Conservation (phyloP, 2,113 vertebrate genomes). For the Morone chrysops region DNA sequence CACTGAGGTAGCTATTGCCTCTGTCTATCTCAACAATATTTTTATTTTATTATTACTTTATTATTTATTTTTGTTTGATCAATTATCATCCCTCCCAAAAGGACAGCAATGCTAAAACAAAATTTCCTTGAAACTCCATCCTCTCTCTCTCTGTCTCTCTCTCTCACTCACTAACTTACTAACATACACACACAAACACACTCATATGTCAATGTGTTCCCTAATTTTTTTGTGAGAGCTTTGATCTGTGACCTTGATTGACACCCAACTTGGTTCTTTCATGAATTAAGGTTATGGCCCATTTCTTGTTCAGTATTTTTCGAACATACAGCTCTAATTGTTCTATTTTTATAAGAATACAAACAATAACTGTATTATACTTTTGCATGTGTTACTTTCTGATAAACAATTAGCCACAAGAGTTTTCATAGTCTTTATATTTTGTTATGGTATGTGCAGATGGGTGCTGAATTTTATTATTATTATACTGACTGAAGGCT, state of each 20-base stretch:
- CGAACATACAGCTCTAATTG: too few relatives aligned
- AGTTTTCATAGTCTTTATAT: neutral
- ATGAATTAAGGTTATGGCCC: neutral
- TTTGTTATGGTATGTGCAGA: neutral
- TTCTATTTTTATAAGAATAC: too few relatives aligned
- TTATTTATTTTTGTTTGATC: neutral
- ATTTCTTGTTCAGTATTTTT: too few relatives aligned
- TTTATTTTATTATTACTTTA: neutral
- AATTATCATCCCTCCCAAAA: neutral
- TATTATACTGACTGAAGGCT: neutral
- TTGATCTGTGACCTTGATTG: neutral
- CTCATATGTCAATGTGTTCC: neutral
- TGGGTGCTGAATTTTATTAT: neutral
- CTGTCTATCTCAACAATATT: neutral
- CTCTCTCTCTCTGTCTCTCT: neutral
- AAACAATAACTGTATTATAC: neutral
- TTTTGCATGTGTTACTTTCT: neutral
- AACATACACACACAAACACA: neutral
- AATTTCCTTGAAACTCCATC: neutral
- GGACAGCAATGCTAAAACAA: neutral
- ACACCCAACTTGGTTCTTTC: conserved; percentile 6
- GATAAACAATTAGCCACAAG: neutral
- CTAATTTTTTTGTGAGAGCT: neutral
- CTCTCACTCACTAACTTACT: neutral
- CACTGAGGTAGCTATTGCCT: neutral